Percentiles rank a stretch among this genome's conserved stretches.
These are phyloP conservation scores for Spinus olivaceus DNA, from an alignment of 2,797 vertebrate genomes.

Conservation along the genomic window DNA sequence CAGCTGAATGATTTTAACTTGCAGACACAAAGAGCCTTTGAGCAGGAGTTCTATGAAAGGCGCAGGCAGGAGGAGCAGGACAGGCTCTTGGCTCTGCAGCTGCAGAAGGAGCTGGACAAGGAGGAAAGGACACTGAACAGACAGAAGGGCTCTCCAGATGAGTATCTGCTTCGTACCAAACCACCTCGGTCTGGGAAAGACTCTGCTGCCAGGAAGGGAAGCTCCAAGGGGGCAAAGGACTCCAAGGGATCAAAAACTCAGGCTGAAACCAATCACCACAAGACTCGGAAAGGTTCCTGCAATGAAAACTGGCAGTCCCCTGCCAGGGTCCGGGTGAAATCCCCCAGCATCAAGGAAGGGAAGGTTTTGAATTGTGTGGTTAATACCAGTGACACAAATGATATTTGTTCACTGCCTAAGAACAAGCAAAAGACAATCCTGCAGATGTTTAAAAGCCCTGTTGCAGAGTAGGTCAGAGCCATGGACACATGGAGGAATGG, in stretches of 20 bases:
- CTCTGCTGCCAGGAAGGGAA: slow-evolving; percentile 4
- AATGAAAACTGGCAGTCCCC: slow-evolving; percentile 66
- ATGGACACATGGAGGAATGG: fast-evolving
- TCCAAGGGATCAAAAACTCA: slow-evolving; percentile 3
- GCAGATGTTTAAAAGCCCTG: slow-evolving; percentile 74
- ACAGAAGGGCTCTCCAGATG: slow-evolving; percentile 84
- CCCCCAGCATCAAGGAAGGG: slow-evolving; percentile 10
- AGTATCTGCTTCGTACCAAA: slow-evolving; percentile 80
- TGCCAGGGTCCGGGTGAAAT: slow-evolving; percentile 27
- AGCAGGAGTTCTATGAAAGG: slow-evolving; percentile 75
- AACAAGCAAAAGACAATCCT: slow-evolving; percentile 76
- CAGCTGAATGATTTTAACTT: slow-evolving; percentile 34
- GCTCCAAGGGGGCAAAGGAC: background rate
- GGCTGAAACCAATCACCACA: slow-evolving; percentile 11
- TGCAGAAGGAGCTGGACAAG: slow-evolving; percentile 84
- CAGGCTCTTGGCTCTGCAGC: slow-evolving; percentile 80
- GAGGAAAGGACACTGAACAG: slow-evolving; percentile 78
- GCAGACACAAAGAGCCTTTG: slow-evolving; percentile 69
- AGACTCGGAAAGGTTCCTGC: slow-evolving; percentile 12
- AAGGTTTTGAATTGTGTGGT: slow-evolving; percentile 60
- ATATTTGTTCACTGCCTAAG: slow-evolving; percentile 45
- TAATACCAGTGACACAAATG: slow-evolving; percentile 51
- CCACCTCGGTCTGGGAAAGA: background rate
- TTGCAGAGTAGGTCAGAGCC: slow-evolving; percentile 40
- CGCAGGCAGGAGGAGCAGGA: slow-evolving; percentile 88